These are phyloP conservation scores for Alloplasta piceator DNA, from an alignment of 2,888 invertebrate species.

Conservation along the genomic window DNA sequence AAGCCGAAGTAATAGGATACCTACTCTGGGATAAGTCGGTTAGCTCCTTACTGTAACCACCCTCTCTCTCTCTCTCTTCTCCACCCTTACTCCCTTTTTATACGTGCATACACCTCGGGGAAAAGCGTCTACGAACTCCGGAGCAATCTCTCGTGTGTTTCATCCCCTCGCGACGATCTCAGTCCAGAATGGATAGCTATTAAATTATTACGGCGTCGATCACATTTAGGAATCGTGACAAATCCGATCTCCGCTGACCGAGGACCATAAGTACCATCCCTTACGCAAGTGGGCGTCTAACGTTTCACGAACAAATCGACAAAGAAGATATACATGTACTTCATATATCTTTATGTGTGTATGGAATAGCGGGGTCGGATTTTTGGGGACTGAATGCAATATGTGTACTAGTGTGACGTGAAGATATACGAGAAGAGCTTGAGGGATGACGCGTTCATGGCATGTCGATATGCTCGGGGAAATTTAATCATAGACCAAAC, in stretches of 20 bases:
- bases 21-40: slow-evolving; percentile 78
- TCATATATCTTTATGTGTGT: background rate
- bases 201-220: slow-evolving; percentile 82
- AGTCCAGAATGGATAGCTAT: slow-evolving; percentile 78
- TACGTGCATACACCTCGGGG: slow-evolving; percentile 53
- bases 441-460: slow-evolving; percentile 73
- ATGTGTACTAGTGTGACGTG: slow-evolving; percentile 10
- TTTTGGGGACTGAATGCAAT: background rate
- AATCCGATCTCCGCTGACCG: slow-evolving; percentile 78
- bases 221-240: slow-evolving; percentile 82
- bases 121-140: slow-evolving; percentile 51
- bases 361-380: slow-evolving; percentile 2
- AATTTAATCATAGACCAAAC: slow-evolving; percentile 78
- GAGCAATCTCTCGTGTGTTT: slow-evolving; percentile 68
- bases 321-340: slow-evolving; percentile 2
- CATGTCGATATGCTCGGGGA: slow-evolving; percentile 78
- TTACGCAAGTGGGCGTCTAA: slow-evolving; percentile 43
- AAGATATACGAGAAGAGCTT: slow-evolving; percentile 24
- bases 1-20: slow-evolving; percentile 79
- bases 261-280: slow-evolving; percentile 12
- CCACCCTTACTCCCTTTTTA: background rate
- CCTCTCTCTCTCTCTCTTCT: background rate
- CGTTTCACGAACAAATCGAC: slow-evolving; percentile 60
- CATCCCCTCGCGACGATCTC: slow-evolving; percentile 70
- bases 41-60: slow-evolving; percentile 80